These are phyloP conservation scores for Brachionus koreanus DNA, from an alignment of 1,140 invertebrate species.

Conservation along the genomic window DNA sequence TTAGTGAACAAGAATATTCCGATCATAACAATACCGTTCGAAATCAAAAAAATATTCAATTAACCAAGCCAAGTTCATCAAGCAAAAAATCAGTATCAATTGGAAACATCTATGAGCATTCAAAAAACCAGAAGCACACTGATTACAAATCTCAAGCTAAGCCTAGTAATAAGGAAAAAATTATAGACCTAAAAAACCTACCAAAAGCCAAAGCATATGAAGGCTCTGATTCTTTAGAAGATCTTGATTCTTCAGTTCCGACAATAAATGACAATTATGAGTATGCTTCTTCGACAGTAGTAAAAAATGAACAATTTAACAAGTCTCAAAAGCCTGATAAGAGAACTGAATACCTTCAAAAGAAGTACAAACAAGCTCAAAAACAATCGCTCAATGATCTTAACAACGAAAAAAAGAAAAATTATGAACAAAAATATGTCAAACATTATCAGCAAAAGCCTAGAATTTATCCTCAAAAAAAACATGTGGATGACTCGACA, in stretches of 20 bases:
- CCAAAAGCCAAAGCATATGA: constrained; percentile 22
- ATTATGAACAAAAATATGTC: neutral
- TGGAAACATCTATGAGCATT: constrained; percentile 3
- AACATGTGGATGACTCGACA: neutral
- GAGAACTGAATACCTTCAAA: neutral
- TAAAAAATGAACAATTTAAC: neutral
- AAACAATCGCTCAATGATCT: neutral
- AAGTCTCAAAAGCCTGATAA: neutral
- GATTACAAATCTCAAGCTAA: neutral
- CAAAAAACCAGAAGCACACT: neutral
- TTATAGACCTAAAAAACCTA: neutral
- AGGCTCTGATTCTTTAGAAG: constrained; percentile 24
- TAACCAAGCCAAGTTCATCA: neutral
- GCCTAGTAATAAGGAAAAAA: neutral
- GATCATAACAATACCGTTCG: neutral
- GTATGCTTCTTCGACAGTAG: neutral
- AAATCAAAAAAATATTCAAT: neutral
- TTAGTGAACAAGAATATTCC: neutral
- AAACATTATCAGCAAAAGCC: neutral
- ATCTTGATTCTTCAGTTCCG: neutral
- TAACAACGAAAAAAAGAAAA: neutral
- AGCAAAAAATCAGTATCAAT: constrained; percentile 21
- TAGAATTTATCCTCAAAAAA: neutral
- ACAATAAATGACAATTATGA: neutral
- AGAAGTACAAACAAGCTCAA: neutral